These are phyloP conservation scores for Prionace glauca DNA, from an alignment of 2,797 vertebrate species.

Conservation along the genomic window DNA sequence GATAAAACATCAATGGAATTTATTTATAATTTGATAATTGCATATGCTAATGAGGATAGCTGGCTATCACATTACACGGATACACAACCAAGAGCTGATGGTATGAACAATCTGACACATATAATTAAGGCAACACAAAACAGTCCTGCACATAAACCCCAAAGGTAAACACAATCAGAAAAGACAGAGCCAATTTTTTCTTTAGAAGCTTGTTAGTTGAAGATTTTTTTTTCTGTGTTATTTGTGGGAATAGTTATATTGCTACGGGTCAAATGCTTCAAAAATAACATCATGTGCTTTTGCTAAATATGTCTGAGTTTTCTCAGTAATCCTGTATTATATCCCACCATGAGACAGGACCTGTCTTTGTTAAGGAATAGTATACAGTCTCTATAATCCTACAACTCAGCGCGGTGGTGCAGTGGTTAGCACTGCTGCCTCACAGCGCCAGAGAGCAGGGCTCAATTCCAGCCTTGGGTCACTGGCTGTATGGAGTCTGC, in stretches of 20 bases:
- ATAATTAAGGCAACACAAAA: background rate
- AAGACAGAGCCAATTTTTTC: background rate
- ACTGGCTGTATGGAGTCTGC: too few species aligned
- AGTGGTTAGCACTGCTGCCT: too few species aligned
- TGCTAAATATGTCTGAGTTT: background rate
- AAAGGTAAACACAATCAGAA: background rate
- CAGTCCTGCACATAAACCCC: background rate
- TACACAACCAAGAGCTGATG: background rate
- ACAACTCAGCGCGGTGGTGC: background rate
- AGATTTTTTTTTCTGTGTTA: background rate
- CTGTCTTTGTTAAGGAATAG: background rate
- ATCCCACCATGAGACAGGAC: background rate
- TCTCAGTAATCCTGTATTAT: background rate
- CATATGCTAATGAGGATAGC: background rate
- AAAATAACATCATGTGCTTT: slow-evolving; percentile 3
- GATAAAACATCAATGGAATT: background rate
- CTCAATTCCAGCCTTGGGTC: too few species aligned
- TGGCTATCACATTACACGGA: background rate
- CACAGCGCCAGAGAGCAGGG: too few species aligned
- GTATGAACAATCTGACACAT: background rate
- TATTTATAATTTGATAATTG: slow-evolving; percentile 10
- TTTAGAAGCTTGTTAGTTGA: background rate
- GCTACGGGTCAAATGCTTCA: background rate
- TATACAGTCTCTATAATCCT: background rate
- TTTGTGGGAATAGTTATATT: background rate